Evolutionary conservation across 2,113 vertebrate species (phyloP).

Genomic region (Gallinago jamesoni): DNA sequence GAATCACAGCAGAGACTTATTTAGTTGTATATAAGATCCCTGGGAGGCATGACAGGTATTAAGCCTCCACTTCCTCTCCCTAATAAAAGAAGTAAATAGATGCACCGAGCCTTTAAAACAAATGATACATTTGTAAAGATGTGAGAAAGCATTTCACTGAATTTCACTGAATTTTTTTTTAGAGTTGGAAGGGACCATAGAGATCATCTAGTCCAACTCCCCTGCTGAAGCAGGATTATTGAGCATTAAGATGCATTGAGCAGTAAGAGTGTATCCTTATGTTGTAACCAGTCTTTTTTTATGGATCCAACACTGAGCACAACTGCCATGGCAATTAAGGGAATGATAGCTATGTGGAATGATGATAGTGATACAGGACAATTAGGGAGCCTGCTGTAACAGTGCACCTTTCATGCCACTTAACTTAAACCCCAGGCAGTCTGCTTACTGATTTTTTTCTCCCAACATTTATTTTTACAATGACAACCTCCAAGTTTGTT

Average conservation of each 20-base stretch:
- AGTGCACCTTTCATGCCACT: not conserved
- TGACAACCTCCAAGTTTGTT: not conserved
- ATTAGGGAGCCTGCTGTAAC: not conserved
- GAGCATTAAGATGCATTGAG: not conserved
- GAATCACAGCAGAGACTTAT: not conserved
- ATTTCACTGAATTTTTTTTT: too few relatives aligned
- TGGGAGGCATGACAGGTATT: not conserved
- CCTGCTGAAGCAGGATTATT: too few relatives aligned
- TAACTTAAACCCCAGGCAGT: not conserved
- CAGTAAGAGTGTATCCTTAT: not conserved
- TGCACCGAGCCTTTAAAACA: not conserved
- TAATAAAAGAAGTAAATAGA: not conserved
- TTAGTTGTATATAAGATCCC: not conserved
- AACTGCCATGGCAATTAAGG: not conserved
- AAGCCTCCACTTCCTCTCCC: not conserved
- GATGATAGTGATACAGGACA: not conserved
- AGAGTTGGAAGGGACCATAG: too few relatives aligned
- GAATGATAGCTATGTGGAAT: not conserved
- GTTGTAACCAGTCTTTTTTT: not conserved
- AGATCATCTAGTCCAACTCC: too few relatives aligned
- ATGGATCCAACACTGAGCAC: not conserved
- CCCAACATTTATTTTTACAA: not conserved
- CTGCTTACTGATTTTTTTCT: not conserved
- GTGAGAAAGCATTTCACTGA: not conserved
- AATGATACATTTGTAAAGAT: not conserved